phyloP scores from a whole-genome alignment of 2,888 invertebrate genomes.

The Synanthedon myopaeformis region DNA sequence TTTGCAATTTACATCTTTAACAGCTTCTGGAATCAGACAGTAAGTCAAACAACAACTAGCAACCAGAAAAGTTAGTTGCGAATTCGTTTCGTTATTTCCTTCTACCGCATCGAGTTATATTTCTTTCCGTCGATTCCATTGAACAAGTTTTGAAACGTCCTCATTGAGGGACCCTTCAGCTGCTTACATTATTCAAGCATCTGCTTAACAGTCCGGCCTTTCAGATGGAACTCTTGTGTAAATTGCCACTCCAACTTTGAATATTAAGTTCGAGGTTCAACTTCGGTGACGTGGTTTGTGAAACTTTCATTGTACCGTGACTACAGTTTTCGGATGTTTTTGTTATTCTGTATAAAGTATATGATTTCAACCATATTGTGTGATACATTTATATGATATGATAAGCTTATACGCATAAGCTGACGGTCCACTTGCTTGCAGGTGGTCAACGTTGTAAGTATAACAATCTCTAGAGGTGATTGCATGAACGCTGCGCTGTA shows the following conservation, averaged over 20 bases:
- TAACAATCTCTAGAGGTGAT: too few species aligned
- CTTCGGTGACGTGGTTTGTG: conserved; percentile 10
- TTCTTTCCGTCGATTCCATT: background rate
- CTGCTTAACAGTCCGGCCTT: conserved; percentile 28
- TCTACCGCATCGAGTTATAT: background rate
- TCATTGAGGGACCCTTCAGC: background rate
- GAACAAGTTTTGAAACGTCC: background rate
- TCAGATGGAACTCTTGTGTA: conserved; percentile 35
- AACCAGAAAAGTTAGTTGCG: background rate
- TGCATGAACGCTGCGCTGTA: too few species aligned
- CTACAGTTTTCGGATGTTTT: background rate
- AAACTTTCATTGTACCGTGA: background rate
- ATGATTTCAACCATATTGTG: too few species aligned
- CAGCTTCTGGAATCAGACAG: background rate
- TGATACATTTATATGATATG: too few species aligned
- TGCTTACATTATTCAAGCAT: conserved; percentile 33
- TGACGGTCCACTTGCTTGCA: too few species aligned
- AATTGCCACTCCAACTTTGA: conserved; percentile 42
- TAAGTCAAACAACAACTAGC: background rate
- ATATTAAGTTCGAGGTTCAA: conserved; percentile 37
- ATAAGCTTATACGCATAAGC: too few species aligned
- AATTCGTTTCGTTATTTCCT: background rate
- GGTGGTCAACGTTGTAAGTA: too few species aligned
- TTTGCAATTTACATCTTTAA: background rate
- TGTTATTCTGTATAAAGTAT: background rate